Evolutionary conservation across 2,113 vertebrate species (phyloP).

Genomic region (Entosphenus tridentatus): DNA sequence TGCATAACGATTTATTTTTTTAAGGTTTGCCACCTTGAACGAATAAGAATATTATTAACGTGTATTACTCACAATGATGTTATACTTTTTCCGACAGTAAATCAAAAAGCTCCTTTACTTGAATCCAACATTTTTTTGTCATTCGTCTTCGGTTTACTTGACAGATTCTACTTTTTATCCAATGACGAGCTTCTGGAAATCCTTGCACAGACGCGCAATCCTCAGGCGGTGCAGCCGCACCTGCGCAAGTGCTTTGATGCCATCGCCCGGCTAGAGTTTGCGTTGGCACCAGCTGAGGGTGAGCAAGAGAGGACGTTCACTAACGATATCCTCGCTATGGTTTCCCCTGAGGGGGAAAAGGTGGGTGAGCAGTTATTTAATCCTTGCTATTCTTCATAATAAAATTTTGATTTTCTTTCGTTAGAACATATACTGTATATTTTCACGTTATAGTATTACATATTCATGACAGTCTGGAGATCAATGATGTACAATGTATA

Average conservation of each 20-base stretch:
- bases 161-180: constrained; percentile 55
- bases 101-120: background rate
- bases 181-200: constrained; percentile 56
- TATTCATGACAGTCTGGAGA: too few relatives aligned
- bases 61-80: too few relatives aligned
- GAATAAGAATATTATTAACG: too few relatives aligned
- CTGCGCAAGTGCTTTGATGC: constrained; percentile 55
- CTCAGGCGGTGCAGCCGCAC: constrained; percentile 48
- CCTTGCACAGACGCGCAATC: constrained; percentile 48
- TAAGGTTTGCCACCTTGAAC: too few relatives aligned
- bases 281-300: constrained; percentile 17
- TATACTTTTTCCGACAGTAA: background rate
- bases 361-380: constrained; percentile 14
- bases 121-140: background rate
- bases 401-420: background rate
- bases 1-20: too few relatives aligned
- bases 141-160: constrained; percentile 6
- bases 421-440: background rate
- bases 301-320: constrained; percentile 30
- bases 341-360: constrained; percentile 46
- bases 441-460: background rate
- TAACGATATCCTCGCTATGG: constrained; percentile 44
- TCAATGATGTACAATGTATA: too few relatives aligned
- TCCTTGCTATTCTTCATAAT: background rate
- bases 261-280: constrained; percentile 37